Base-by-base conservation (phyloP, 2,888 invertebrate species). In the Euspilapteryx auroguttella region DNA sequence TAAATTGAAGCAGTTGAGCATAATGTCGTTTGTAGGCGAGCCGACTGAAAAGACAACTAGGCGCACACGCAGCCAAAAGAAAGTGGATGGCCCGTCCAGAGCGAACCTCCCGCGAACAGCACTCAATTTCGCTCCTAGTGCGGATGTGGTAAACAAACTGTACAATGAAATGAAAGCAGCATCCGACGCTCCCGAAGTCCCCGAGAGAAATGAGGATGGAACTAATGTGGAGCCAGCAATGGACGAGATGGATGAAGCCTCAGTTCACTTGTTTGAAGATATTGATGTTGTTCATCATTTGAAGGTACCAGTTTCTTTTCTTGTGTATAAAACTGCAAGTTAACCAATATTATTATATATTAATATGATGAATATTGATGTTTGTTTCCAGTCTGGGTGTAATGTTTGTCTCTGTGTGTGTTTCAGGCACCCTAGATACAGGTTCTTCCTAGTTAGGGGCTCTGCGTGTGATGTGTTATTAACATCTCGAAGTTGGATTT, bases 261-360 rank as follows among this genome's bases (percentile, higher is more conserved):
- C 69, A 22, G 59, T 73, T 1, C 68, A 68, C 44, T 47, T 75
- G 35, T 75, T 75, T 59, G 71, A 75, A 42, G 73, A 75, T 44
- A 52, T 75, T 40, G 71, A 68, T 40, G 15, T 68, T 31, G 40
- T 66, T 24, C 66, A 71, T 49, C 58, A 69, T 47, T 37, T 54
- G 14, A 69, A 75, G 66, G 73, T 73, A n/a, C n/a, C n/a, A n/a
- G n/a, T n/a, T n/a, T n/a, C n/a, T n/a, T n/a, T n/a, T n/a, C n/a
- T n/a, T n/a, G n/a, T n/a, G n/a, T n/a, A n/a, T n/a, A n/a, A n/a
- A n/a, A n/a, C n/a, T n/a, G n/a, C n/a, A n/a, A n/a, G n/a, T n/a
- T n/a, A 48, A 38, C 27, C 32, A n/a, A 26, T 27, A 27, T 3
- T 11, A 26, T 7, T 6, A 17, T 17, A 17, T 17, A 6, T 8